Conservation (phyloP, 2,888 invertebrate species). For the Synanthedon formicaeformis region DNA sequence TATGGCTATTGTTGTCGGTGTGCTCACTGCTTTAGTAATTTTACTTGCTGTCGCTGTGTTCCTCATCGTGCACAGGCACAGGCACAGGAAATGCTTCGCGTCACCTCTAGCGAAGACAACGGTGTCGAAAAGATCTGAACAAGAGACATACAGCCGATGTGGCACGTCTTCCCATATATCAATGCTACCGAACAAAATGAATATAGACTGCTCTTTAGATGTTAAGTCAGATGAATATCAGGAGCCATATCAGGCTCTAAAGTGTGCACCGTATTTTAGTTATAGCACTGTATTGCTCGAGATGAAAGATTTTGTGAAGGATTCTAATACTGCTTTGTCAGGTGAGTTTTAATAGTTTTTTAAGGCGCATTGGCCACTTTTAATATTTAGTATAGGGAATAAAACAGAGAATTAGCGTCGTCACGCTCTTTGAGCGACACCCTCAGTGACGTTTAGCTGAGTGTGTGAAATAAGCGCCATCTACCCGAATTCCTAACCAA, state of each 20-base stretch:
- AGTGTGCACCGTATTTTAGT: slow-evolving; percentile 81
- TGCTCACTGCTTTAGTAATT: slow-evolving; percentile 79
- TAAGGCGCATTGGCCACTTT: background rate
- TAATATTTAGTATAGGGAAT: background rate
- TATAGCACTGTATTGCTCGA: slow-evolving; percentile 82
- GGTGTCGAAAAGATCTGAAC: slow-evolving; percentile 52
- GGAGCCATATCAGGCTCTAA: slow-evolving; percentile 82
- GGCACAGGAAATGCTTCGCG: slow-evolving; percentile 79
- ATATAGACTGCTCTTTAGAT: slow-evolving; percentile 70
- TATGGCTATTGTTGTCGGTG: slow-evolving; percentile 83
- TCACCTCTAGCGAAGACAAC: slow-evolving; percentile 72
- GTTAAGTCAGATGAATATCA: slow-evolving; percentile 81
- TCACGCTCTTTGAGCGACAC: no score
- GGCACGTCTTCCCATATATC: slow-evolving; percentile 61
- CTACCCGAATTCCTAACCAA: no score
- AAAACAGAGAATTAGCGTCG: no score
- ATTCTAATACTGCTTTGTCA: slow-evolving; percentile 47
- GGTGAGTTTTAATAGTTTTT: slow-evolving; percentile 23
- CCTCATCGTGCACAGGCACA: slow-evolving; percentile 77
- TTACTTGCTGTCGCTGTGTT: slow-evolving; percentile 79
- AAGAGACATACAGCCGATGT: slow-evolving; percentile 70
- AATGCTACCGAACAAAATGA: slow-evolving; percentile 65
- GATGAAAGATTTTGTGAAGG: slow-evolving; percentile 77
- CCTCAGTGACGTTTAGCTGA: no score
- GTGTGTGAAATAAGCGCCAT: no score